Conservation (phyloP, 53 echinoderm and acorn worm species). For the Antedon mediterranea region DNA sequence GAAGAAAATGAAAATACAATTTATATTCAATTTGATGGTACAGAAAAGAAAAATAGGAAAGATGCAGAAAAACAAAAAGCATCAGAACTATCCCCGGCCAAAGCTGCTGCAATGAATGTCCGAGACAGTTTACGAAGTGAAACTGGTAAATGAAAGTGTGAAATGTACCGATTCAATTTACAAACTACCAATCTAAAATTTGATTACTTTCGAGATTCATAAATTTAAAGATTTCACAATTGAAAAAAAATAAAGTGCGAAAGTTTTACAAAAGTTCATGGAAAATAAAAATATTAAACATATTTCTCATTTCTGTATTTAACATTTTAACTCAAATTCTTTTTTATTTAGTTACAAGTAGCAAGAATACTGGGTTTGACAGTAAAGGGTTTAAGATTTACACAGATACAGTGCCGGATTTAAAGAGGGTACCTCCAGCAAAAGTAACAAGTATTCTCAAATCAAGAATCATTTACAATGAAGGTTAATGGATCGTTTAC, state of each 20-base stretch:
- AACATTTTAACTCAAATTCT: too few species aligned
- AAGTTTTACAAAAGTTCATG: too few species aligned
- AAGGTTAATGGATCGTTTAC: too few species aligned
- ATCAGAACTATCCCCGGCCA: not conserved
- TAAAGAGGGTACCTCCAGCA: constrained; percentile 33
- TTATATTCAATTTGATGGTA: not conserved
- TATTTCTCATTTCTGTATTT: too few species aligned
- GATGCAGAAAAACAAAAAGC: not conserved
- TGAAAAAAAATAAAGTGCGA: too few species aligned
- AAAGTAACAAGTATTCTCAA: constrained; percentile 62
- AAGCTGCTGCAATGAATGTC: not conserved
- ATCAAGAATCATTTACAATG: constrained; percentile 62
- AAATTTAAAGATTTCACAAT: too few species aligned
- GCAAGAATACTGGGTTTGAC: not conserved
- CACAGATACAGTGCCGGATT: constrained; percentile 35
- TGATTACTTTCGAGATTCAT: too few species aligned
- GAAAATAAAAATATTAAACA: too few species aligned
- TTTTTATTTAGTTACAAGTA: not conserved
- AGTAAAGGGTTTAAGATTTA: constrained; percentile 26
- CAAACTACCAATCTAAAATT: too few species aligned
- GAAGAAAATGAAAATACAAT: not conserved
- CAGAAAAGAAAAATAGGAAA: not conserved
- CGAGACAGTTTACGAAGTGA: not conserved
- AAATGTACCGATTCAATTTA: too few species aligned
- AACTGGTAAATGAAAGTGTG: not conserved